Evolutionary conservation across 2,797 vertebrate genomes (phyloP), one percentile per base, ranked within the genome.

Genomic region (Fistularia tabacaria): DNA sequence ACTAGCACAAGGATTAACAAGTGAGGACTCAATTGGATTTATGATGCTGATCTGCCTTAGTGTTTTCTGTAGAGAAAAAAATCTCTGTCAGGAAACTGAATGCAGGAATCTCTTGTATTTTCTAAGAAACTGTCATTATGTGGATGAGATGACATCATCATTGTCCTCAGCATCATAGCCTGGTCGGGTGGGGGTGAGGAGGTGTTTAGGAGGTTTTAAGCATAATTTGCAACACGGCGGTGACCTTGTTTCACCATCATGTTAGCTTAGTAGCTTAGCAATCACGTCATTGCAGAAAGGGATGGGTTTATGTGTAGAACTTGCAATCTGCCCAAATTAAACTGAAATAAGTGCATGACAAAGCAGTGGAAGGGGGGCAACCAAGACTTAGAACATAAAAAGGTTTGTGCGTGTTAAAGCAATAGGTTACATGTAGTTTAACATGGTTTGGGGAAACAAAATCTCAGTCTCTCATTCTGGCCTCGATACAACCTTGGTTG

Each of bases 1-100:
- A 84, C 57, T 10, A 71, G 62, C 43, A 49, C 0, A 40, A 66
- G 80, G 87, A 85, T 88, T 83, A 83, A 64, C 79, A 78, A 73
- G 77, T 64, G 73, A 82, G 59, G 80, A 85, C 80, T 81, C 86
- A 81, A 83, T 88, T 86, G 68, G 79, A 81, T 49, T 63, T 50
- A 54, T 41, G 57, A 57, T 73, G 51, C 69, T 60, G 78, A 77
- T 71, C 76, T 75, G 65, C 69, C 50, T 66, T 55, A n/a, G 60
- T 48, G 59, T 45, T 45, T 45, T 15, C 52, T 64, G 13, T 25
- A 38, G 49, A 42, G 14, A 13, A 1, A 52, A 51, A 61, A 56
- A 66, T 46, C 8, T 9, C 61, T 74, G 76, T 84, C 79, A 82
- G 67, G 53, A 81, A 79, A 77, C 54, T 51, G 59, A 49, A 25